A percentile compares a stretch with the other conserved stretches of the same genome.
Conservation (phyloP, 1,140 invertebrate genomes). For the Periplaneta americana region DNA sequence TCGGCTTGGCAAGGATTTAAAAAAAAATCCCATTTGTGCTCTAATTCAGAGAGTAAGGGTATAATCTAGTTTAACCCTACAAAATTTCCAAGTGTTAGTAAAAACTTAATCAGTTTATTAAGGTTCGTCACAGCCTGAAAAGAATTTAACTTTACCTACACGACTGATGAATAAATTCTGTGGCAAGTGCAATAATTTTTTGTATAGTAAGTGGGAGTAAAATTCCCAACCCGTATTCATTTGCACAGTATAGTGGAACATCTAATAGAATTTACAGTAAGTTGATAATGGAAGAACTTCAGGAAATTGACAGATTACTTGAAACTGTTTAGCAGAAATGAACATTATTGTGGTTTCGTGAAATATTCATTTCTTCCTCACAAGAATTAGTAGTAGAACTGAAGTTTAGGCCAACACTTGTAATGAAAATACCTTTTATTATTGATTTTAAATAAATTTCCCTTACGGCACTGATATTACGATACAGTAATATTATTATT, state of each 20-base stretch:
- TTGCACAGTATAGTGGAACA: not conserved
- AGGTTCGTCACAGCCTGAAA: not conserved
- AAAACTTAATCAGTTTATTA: not conserved
- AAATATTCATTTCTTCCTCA: not conserved
- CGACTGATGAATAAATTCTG: too few species aligned
- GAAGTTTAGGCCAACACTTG: not conserved
- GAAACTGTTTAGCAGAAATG: not conserved
- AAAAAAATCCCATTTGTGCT: not conserved
- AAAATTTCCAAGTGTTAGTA: not conserved
- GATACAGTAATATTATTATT: too few species aligned
- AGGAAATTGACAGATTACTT: not conserved
- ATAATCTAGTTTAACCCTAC: not conserved
- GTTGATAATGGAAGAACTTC: not conserved
- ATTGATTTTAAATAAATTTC: not conserved
- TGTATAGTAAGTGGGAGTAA: not conserved
- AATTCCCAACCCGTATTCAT: not conserved
- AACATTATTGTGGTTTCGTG: not conserved
- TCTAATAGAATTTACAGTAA: not conserved
- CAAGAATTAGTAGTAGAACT: not conserved
- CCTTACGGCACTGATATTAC: too few species aligned
- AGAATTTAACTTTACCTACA: not conserved
- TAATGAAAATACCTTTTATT: not conserved
- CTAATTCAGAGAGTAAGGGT: not conserved
- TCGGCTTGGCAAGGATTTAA: not conserved
- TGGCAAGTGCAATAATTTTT: not conserved